Evolutionary conservation across 1,140 invertebrate genomes (phyloP), one percentile per base, ranked within the genome.

Genomic region (Lordiphosa mommai): DNA sequence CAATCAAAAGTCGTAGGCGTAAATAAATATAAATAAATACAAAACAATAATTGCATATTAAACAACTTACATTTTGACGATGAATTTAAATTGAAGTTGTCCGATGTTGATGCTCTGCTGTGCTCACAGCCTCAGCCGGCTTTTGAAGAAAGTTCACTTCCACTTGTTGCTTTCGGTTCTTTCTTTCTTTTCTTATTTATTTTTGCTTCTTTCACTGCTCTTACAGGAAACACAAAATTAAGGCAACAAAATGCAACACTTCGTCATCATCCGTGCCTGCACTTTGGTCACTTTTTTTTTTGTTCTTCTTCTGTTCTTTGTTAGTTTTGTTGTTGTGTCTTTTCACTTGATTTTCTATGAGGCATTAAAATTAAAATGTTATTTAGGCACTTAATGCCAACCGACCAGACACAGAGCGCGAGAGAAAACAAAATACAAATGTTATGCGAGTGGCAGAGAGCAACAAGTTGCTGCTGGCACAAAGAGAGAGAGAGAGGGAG

Each of bases 21-120:
- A 76, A 80, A 80, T 80, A 70, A 80, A 82, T 80, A 56, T 55
- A 36, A 41, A 47, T 51, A 47, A 72, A 49, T 47, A 49, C 61
- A 64, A 60, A 53, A 76, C 76, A 76, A 60, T 82, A 82, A 76
- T 82, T 80, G 77, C 76, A 80, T 80, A 80, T 82, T 82, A 80
- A 82, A 68, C 9, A 33, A 47, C 44, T 47, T 50, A 37, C 47
- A 50, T 50, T 36, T 50, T 50, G 44, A 47, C 29, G 30, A 30
- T 33, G 23, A 27, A 7, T 6, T 27, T 1, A 27, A 27, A 27
- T 7, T 27, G 6, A 27, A 27, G 23, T 27, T n/a, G n/a, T 27
- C 23, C 23, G 7, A 27, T 27, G 23, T 27, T 27, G 23, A 27
- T 1, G 23, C 37, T 63, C 46, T 34, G 29, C 48, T 32, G 48